Evolutionary conservation across 2,113 vertebrate genomes (phyloP), one percentile per base, ranked within the genome.

Genomic region (Prinia subflava): DNA sequence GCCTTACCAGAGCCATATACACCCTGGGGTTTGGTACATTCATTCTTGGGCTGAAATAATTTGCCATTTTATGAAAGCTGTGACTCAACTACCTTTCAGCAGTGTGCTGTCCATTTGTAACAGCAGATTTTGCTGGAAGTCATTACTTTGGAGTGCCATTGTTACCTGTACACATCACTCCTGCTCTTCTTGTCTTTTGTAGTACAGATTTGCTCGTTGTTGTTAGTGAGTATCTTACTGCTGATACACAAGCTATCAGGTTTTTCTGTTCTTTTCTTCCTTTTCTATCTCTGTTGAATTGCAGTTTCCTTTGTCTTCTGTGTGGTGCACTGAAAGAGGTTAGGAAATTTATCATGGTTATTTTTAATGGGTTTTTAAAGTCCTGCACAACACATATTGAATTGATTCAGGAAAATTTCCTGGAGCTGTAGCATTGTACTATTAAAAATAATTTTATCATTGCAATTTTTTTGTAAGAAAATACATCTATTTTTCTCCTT

Each of bases 241-340:
- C 60, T 80, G 79, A 87, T 92, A 77, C 74, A 78, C 90, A 92
- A 68, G 46, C 96, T 89, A 87, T 90, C 62, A 68, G 64, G 41
- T 67, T 94, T 94, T 89, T 60, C 85, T 82, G 87, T 90, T 90
- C 47, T 89, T 55, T 91, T 83, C 78, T 88, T 80, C 49, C 75
- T 85, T 77, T 95, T 90, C 90, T 89, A 6, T 92, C 84, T 91
- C 73, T 77, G 64, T 95, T 86, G 93, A 92, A 93, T 87, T 96
- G 92, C 88, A 90, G 90, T 93, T 95, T 90, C 88, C 73, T 96
- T 97, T 96, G 93, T 96, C 94, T 96, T 95, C 85, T 87, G 19
- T 1, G 3, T 77, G 44, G 28, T 81, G 90, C 79, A 35, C 44
- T 75, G 85, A 88, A 92, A 82, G 94, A 96, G 87, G 91, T 87